Conservation (phyloP, 2,113 vertebrate species). For the Gambusia holbrooki region DNA sequence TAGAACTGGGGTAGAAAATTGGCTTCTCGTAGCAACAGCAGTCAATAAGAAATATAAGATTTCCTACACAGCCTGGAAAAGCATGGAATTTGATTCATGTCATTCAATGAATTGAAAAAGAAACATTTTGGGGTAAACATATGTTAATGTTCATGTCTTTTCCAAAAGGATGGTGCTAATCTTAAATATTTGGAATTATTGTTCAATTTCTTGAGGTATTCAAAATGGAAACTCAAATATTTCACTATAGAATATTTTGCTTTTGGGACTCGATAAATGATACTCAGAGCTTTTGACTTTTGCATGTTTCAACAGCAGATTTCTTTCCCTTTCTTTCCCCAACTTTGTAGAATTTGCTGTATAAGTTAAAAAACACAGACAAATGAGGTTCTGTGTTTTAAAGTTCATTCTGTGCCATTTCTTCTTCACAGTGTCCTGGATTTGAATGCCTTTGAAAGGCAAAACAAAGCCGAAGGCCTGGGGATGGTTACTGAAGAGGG, state of each 20-base stretch:
- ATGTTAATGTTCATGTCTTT: no score
- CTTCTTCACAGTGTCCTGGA: constrained; percentile 88
- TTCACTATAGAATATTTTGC: no score
- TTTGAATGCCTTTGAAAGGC: constrained; percentile 98
- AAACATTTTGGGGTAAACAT: no score
- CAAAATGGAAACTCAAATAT: no score
- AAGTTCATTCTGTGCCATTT: neutral
- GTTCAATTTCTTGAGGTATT: no score
- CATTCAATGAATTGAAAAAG: no score
- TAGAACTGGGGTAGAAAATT: no score
- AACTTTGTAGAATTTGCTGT: neutral
- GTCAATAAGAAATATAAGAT: neutral
- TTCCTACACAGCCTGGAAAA: neutral
- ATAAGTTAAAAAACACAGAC: neutral
- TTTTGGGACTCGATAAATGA: no score
- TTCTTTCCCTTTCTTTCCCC: neutral
- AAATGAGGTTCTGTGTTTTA: neutral
- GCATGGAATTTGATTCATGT: neutral
- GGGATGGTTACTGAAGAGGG: constrained; percentile 99
- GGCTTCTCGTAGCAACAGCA: no score
- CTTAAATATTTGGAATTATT: no score
- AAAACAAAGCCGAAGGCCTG: constrained; percentile 98
- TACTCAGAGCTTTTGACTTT: neutral
- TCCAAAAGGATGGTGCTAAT: no score
- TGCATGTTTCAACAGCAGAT: neutral